A percentile compares a stretch with the other conserved stretches of the same genome.
Conservation (phyloP, 2,888 invertebrate species). For the Atrina japonica region DNA sequence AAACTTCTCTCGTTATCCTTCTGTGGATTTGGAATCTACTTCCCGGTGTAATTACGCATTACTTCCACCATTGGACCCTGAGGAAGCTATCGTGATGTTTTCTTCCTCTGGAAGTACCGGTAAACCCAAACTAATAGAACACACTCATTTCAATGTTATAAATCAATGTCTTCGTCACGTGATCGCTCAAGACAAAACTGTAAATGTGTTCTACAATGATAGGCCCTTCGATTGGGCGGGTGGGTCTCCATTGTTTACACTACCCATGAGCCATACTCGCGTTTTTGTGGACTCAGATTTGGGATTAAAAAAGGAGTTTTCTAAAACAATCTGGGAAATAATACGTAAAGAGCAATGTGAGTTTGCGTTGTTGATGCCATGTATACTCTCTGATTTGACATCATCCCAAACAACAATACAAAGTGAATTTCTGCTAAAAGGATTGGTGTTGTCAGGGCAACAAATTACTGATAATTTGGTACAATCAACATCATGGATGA, state of each 20-base stretch:
- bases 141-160: conserved; percentile 23
- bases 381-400: conserved; percentile 14
- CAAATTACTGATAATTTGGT: conserved; percentile 18
- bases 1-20: conserved; percentile 4
- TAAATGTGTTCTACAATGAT: conserved; percentile 10
- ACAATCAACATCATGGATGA: background rate
- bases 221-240: conserved; percentile 29
- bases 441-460: conserved; percentile 14
- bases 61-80: conserved; percentile 21
- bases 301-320: background rate
- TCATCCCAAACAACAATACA: background rate
- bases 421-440: conserved; percentile 12
- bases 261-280: conserved; percentile 6
- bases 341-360: conserved; percentile 16
- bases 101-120: conserved; percentile 29
- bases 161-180: background rate
- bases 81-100: conserved; percentile 25
- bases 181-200: too few relatives aligned
- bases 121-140: conserved; percentile 24
- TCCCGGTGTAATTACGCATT: background rate
- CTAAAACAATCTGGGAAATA: conserved; percentile 17
- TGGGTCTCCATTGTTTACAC: conserved; percentile 19
- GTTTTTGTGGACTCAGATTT: conserved; percentile 17
- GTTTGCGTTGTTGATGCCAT: conserved; percentile 24
- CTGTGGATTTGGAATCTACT: background rate